Percentiles rank a stretch among this genome's conserved stretches.
phyloP scores from a whole-genome alignment of 2,797 vertebrate species.

The Galaxias olidus region DNA sequence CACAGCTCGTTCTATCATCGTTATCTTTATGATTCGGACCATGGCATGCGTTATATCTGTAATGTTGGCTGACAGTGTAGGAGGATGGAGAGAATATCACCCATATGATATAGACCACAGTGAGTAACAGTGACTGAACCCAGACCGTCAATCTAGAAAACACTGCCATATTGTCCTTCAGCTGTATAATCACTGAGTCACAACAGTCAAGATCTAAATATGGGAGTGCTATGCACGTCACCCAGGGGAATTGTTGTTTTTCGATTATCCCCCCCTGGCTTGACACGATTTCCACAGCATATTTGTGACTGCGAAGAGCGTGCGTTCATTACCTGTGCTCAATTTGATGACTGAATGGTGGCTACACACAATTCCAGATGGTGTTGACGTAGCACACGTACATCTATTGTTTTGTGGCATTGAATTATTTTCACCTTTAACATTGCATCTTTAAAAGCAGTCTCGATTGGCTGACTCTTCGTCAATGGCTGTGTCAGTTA shows the following conservation, averaged over 20 bases:
- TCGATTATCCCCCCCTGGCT: not conserved
- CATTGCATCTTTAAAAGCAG: too few relatives aligned
- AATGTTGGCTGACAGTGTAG: not conserved
- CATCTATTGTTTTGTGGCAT: too few relatives aligned
- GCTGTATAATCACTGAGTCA: not conserved
- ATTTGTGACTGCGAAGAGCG: too few relatives aligned
- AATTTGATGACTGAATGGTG: too few relatives aligned
- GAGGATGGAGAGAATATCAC: not conserved
- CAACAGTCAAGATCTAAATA: not conserved
- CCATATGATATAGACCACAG: not conserved
- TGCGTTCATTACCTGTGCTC: not conserved
- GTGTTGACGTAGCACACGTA: too few relatives aligned
- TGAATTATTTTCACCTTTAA: too few relatives aligned
- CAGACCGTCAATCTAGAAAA: not conserved
- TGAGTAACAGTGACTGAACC: not conserved
- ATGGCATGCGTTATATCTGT: conserved; percentile 1
- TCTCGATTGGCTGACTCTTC: too few relatives aligned
- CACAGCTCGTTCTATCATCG: conserved; percentile 1
- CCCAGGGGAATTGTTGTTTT: not conserved
- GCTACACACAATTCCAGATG: too few relatives aligned
- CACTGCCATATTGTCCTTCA: conserved; percentile 1
- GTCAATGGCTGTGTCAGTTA: too few relatives aligned
- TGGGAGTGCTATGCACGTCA: not conserved
- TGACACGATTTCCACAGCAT: not conserved
- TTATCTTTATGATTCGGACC: not conserved